Conservation (phyloP, 2,113 vertebrate species). For the Anarhynchus alexandrinus region DNA sequence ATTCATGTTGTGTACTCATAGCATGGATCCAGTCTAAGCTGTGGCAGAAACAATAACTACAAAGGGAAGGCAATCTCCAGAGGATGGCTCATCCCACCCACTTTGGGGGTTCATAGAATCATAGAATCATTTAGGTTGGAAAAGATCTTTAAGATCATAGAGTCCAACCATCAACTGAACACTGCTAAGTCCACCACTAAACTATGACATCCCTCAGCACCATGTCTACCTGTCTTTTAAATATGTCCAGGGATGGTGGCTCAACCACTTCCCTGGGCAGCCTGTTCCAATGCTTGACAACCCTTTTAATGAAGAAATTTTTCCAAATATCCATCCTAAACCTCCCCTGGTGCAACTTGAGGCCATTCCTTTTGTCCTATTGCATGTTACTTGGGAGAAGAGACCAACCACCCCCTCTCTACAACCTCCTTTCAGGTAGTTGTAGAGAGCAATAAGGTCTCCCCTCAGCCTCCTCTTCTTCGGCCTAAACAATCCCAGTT, state of each 20-base stretch:
- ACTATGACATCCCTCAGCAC: not conserved
- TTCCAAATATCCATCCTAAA: not conserved
- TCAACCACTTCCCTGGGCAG: not conserved
- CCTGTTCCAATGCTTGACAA: not conserved
- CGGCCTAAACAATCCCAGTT: rapidly evolving
- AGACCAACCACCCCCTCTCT: rapidly evolving
- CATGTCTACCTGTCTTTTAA: not conserved
- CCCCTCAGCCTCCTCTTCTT: not conserved
- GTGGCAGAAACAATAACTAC: not conserved
- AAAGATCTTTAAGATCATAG: not conserved
- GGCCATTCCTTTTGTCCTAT: not conserved
- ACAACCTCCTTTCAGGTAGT: not conserved
- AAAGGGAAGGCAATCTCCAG: not conserved
- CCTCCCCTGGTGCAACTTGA: not conserved
- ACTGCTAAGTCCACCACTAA: not conserved
- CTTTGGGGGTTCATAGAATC: not conserved
- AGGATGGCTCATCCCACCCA: not conserved
- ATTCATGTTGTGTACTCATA: not conserved
- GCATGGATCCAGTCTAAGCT: not conserved
- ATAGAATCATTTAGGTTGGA: not conserved
- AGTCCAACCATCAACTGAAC: not conserved
- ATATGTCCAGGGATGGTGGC: not conserved
- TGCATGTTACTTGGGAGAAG: not conserved
- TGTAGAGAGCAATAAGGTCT: not conserved
- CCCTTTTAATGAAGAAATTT: not conserved